Evolutionary conservation across 2,797 vertebrate species (phyloP), one percentile per base, ranked within the genome.

Genomic region (Sylvia borin): DNA sequence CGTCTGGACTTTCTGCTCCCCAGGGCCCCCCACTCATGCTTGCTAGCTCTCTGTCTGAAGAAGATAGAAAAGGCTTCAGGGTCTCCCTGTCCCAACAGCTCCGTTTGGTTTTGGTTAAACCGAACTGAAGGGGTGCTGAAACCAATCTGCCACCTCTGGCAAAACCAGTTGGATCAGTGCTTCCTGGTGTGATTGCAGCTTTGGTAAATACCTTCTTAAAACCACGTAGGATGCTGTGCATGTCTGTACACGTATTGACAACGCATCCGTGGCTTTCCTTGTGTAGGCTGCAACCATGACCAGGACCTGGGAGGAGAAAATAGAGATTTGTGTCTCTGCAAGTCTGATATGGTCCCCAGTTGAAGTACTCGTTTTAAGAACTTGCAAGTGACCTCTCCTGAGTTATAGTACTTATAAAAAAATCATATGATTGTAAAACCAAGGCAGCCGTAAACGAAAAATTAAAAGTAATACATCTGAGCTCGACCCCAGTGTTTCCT

Each of bases 11-110:
- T 81, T 65, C 9, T 57, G 8, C 21, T 72, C 24, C 7, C n/a
- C 1, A 1, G 3, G 16, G 2, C 2, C n/a, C 19, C 26, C 13
- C 3, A 0, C 8, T 36, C 9, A 6, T 2, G 0, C 11, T 55
- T 43, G 22, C 20, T 48, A 66, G 34, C 9, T 18, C 27, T 38
- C 24, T 3, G 1, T 17, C 51, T 22, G 55, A 50, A 77, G 17
- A 12, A 17, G 15, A 17, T 1, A 11, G 34, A 22, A 55, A 22
- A 67, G 12, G 9, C 18, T 58, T 7, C 25, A 7, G 48, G 20
- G 16, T 57, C 32, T 29, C 31, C 17, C 27, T 16, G 2, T 13
- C 13, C 7, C 1, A 0, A 14, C 21, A 10, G 47, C 15, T 47
- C 17, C n/a, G 0, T 34, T 38, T 36, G 20, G 7, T 57, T 85